phyloP scores from a whole-genome alignment of 2,113 vertebrate species.

The Balaeniceps rex region DNA sequence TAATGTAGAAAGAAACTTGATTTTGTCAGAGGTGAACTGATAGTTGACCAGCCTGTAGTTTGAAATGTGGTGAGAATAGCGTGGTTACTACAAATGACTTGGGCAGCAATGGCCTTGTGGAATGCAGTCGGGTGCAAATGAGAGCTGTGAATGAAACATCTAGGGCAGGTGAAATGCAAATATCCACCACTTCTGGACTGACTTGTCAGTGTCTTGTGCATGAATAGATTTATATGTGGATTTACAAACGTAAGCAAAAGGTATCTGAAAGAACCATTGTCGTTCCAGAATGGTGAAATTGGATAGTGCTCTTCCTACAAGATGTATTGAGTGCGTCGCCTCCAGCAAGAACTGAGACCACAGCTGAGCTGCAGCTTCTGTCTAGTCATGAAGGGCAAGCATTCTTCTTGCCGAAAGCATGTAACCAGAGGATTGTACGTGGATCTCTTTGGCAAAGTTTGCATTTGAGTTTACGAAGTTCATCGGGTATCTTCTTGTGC shows the following conservation, averaged over 20 bases:
- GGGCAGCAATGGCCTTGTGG: rapidly evolving
- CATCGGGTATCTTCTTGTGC: neutral
- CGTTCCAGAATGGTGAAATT: neutral
- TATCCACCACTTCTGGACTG: neutral
- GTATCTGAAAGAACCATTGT: neutral
- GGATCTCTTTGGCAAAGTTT: neutral
- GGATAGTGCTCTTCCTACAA: neutral
- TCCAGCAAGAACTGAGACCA: neutral
- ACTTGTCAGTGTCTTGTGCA: neutral
- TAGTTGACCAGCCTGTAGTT: neutral
- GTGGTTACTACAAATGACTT: neutral
- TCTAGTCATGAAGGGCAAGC: rapidly evolving
- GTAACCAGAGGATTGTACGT: rapidly evolving
- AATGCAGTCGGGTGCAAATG: neutral
- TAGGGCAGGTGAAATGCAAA: neutral
- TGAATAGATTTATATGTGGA: neutral
- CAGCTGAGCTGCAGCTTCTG: neutral
- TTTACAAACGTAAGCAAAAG: neutral
- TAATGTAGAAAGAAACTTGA: neutral
- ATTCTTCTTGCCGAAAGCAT: neutral
- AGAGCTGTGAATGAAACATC: neutral
- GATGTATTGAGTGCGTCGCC: rapidly evolving
- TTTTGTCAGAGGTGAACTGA: neutral
- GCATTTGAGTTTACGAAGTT: neutral
- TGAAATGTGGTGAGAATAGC: neutral